Percentiles rank a stretch among this genome's conserved stretches.
phyloP scores from a whole-genome alignment of 2,113 vertebrate genomes.

The Tachuris rubrigastra region DNA sequence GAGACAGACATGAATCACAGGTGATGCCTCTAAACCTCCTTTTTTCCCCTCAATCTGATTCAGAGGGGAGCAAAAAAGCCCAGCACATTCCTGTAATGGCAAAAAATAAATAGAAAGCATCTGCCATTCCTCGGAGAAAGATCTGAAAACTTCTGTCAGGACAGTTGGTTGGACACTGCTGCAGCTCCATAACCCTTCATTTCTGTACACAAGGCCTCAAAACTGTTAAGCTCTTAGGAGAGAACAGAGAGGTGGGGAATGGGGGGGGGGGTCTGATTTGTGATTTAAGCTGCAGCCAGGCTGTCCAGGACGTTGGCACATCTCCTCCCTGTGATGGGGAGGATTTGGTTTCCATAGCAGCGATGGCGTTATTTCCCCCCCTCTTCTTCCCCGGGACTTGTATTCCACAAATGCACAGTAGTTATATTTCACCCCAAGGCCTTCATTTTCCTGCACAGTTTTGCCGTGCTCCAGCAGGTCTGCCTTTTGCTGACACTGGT shows the following conservation, averaged over 20 bases:
- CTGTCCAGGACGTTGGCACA: constrained; percentile 5
- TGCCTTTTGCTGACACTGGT: neutral
- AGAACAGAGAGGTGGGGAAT: neutral
- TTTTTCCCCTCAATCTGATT: neutral
- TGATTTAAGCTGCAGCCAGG: neutral
- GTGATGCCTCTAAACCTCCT: neutral
- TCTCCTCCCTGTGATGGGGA: neutral
- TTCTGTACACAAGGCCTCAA: neutral
- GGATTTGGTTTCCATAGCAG: constrained; percentile 55
- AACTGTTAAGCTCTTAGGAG: neutral
- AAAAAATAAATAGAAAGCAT: neutral
- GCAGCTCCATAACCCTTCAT: neutral
- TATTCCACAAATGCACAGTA: neutral
- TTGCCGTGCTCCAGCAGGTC: neutral
- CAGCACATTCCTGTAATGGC: neutral
- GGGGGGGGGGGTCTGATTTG: neutral
- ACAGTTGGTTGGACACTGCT: neutral
- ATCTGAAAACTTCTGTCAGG: neutral
- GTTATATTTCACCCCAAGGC: neutral
- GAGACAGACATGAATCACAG: neutral
- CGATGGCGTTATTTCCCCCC: neutral
- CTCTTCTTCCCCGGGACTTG: neutral
- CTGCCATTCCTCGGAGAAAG: neutral
- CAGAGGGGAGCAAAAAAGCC: neutral
- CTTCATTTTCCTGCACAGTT: neutral